Percentiles rank a stretch among this genome's conserved stretches.
Evolutionary conservation across 1,140 invertebrate species (phyloP).

Genomic region (Drosophila ironensis): DNA sequence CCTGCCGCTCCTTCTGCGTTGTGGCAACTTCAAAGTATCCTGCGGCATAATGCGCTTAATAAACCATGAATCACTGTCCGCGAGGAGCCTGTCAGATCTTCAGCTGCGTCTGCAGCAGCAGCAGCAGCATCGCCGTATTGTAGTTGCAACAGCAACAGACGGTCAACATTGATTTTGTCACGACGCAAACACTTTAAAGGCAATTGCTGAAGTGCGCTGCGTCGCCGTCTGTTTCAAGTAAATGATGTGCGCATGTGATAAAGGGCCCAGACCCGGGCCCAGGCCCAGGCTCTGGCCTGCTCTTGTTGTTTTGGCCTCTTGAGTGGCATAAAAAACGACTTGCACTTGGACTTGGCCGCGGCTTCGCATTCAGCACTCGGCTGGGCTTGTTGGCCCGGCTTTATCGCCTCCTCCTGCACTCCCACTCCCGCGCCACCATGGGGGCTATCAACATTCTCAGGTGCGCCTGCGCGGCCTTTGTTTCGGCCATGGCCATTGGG

Average conservation of each 20-base stretch:
- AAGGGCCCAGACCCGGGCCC: constrained; percentile 51
- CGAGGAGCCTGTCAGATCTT: constrained; percentile 64
- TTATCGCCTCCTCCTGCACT: neutral
- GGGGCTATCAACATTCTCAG: constrained; percentile 80
- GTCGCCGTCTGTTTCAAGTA: constrained; percentile 54
- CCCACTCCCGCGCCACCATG: constrained; percentile 50
- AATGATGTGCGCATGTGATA: constrained; percentile 80
- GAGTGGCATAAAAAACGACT: constrained; percentile 77
- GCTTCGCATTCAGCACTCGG: no score
- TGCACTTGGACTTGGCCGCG: constrained; percentile 75
- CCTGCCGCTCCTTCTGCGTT: neutral
- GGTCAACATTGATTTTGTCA: constrained; percentile 81
- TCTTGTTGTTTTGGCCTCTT: constrained; percentile 33
- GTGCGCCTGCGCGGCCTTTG: constrained; percentile 68
- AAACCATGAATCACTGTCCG: constrained; percentile 82
- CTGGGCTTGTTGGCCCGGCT: constrained; percentile 23
- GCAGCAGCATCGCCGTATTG: neutral
- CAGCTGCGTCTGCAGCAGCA: constrained; percentile 19
- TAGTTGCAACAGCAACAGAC: constrained; percentile 29
- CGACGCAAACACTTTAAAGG: constrained; percentile 80
- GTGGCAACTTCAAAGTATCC: constrained; percentile 73
- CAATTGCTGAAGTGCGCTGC: constrained; percentile 75
- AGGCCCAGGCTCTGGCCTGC: constrained; percentile 40
- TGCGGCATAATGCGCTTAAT: constrained; percentile 82
- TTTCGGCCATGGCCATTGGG: constrained; percentile 59